phyloP scores from a whole-genome alignment of 2,797 vertebrate species.

The Pseudotriccus pelzelni region DNA sequence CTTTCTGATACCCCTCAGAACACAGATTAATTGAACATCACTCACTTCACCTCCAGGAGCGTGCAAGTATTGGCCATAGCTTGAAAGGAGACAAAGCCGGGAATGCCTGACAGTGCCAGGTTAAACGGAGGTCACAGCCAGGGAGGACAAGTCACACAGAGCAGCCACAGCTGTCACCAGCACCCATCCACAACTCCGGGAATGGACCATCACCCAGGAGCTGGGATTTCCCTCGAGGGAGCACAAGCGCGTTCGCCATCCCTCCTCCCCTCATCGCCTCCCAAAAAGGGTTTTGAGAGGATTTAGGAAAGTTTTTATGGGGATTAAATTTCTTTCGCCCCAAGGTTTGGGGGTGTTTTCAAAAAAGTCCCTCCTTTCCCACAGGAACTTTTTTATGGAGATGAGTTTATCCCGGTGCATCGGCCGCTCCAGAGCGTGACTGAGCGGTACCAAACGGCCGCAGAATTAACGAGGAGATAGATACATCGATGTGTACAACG shows the following conservation, averaged over 20 bases:
- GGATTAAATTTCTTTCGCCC: neutral
- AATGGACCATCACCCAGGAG: rapidly evolving
- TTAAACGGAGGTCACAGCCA: neutral
- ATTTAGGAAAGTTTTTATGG: neutral
- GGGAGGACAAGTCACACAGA: neutral
- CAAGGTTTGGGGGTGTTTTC: neutral
- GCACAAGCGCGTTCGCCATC: neutral
- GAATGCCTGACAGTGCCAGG: neutral
- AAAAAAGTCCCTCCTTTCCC: neutral
- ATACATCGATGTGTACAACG: rapidly evolving
- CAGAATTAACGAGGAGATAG: neutral
- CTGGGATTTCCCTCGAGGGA: neutral
- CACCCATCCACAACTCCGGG: neutral
- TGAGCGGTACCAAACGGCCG: neutral
- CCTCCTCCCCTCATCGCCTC: neutral
- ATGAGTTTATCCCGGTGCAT: neutral
- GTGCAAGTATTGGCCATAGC: neutral
- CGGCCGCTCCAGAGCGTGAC: neutral
- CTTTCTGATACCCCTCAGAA: conserved; percentile 20
- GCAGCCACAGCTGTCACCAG: neutral
- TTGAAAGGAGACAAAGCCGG: neutral
- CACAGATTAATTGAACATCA: conserved; percentile 44
- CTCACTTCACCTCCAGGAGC: conserved; percentile 32
- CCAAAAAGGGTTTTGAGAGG: neutral
- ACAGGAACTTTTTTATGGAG: neutral